Base-by-base conservation (phyloP, 2,888 invertebrate genomes). In the Orthosia incerta region DNA sequence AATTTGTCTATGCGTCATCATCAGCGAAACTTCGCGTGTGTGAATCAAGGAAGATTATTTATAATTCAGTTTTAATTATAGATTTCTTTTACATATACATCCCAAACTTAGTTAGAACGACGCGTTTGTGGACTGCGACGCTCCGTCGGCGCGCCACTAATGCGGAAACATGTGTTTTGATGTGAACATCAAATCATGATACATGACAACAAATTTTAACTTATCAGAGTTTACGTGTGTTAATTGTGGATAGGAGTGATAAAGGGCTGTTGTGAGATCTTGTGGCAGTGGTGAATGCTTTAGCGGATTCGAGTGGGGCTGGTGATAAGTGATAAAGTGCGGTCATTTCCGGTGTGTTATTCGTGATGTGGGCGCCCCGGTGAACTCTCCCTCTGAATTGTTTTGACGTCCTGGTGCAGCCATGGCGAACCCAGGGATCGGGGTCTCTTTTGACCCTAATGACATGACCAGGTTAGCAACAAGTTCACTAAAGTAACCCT, bases 391-490 rank as follows among this genome's bases (percentile, higher is more conserved):
- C 84, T 84, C 86, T 82, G 86, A 74, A 72, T 80, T 79, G 81
- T 85, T 82, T 86, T 89, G 85, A 88, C 86, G 81, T 86, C 88
- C 89, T 82, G 88, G 86, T 87, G 76, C 76, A 91, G 91, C 91
- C 84, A 96, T 96, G 96, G 95, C 96, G 89, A 95, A 94, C 89
- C 93, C 95, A 83, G 93, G 93, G 77, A 97, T 97, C 96, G 97
- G 97, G 92, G 97, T 97, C 90, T 96, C 97, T 72, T 98, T 98
- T 93, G 97, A 98, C 94, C 97, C 97, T 86, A 97, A 97, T 95
- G 97, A 97, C 90, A 97, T 97, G 95, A 96, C 97, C 93, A 97
- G 97, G 97, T 95, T 69, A 67, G 88, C 76, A 56, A 63, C 46
- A 45, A 45, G 0, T 59, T 69, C 31, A 55, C 16, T 39, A n/a